Evolutionary conservation across 2,113 vertebrate species (phyloP).

Genomic region (Plotosus lineatus): DNA sequence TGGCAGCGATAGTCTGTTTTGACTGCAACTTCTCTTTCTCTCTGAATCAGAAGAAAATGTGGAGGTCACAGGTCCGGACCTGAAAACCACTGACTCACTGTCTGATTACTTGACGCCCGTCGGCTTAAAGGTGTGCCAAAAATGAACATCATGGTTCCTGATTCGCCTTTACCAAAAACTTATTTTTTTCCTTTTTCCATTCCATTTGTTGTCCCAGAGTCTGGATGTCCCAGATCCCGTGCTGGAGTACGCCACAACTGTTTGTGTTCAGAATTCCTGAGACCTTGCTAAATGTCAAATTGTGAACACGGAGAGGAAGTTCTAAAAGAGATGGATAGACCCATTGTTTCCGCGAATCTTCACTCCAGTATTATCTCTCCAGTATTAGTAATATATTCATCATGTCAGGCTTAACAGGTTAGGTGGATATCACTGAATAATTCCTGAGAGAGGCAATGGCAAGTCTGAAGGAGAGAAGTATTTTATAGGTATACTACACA

Average conservation of each 20-base stretch:
- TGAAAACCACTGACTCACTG: slow-evolving; percentile 58
- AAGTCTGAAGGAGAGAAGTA: no score
- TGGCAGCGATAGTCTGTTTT: slow-evolving; percentile 45
- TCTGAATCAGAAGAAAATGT: slow-evolving; percentile 56
- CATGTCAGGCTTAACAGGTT: no score
- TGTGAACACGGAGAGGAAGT: background rate
- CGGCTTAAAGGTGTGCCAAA: slow-evolving; percentile 46
- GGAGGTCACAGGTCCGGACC: slow-evolving; percentile 46
- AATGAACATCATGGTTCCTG: slow-evolving; percentile 45
- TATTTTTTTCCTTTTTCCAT: background rate
- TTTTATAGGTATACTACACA: no score
- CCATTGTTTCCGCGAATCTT: no score
- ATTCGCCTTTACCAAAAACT: slow-evolving; percentile 15
- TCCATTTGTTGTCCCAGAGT: background rate
- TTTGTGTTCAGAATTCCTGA: slow-evolving; percentile 28
- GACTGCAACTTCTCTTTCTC: slow-evolving; percentile 55
- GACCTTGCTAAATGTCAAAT: background rate
- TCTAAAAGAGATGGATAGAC: background rate
- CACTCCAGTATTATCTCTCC: no score
- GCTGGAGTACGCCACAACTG: background rate
- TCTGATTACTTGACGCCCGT: slow-evolving; percentile 57
- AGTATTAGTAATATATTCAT: no score
- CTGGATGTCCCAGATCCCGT: background rate
- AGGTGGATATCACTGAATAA: no score
- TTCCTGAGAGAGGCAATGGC: no score